Conservation (phyloP, 2,113 vertebrate species). For the Sinosuthora webbiana region DNA sequence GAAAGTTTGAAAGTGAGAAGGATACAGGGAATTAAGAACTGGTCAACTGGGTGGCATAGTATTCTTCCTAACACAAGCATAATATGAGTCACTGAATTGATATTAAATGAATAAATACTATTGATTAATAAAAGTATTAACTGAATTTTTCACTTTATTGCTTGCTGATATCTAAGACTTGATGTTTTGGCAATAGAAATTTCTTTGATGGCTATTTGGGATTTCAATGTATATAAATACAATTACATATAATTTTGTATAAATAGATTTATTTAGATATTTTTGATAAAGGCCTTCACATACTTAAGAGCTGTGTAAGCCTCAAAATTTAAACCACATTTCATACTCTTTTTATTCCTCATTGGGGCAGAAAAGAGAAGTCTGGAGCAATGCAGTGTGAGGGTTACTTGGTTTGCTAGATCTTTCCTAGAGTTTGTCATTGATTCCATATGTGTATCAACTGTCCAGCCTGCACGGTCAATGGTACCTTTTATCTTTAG, state of each 20-base stretch:
- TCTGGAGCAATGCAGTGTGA: not conserved
- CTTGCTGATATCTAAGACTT: not conserved
- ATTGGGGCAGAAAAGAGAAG: not conserved
- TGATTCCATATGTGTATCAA: conserved; percentile 45
- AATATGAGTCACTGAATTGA: not conserved
- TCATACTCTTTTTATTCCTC: not conserved
- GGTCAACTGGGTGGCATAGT: not conserved
- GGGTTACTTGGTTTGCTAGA: not conserved
- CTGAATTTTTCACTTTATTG: not conserved
- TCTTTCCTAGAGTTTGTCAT: not conserved
- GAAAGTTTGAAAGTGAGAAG: not conserved
- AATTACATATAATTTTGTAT: not conserved
- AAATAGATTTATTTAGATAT: not conserved
- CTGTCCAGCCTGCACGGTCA: not conserved
- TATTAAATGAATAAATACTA: not conserved
- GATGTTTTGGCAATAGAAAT: not conserved
- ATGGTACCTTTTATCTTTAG: conserved; percentile 3
- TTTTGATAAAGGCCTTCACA: not conserved
- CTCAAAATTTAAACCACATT: conserved; percentile 15
- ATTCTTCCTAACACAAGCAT: not conserved
- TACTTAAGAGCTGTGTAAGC: not conserved
- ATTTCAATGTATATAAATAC: not conserved
- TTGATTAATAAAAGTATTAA: not conserved
- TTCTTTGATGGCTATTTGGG: not conserved
- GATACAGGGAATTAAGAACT: not conserved